Evolutionary conservation across 2,888 invertebrate genomes (phyloP), one percentile per base, ranked within the genome.

Genomic region (Cephus sareptanus): DNA sequence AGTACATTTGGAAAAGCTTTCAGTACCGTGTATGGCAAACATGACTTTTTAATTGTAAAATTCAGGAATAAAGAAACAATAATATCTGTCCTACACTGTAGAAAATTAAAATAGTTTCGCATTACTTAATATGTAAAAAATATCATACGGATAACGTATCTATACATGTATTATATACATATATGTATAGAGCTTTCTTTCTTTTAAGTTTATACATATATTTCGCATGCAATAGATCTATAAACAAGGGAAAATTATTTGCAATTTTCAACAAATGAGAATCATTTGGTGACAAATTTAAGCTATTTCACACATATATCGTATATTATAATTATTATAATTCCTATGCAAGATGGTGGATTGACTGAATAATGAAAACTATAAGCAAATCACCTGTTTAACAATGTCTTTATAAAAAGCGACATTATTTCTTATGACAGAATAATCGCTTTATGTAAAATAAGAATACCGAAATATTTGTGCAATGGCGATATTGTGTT

Each of bases 401-500:
- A 56, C 9, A 9, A 56, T 23, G 56, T 56, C 23, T 56, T 23
- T 56, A 56, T 56, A 56, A 56, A 56, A 56, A 23, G 23, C 0
- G 23, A 56, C 23, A 56, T 56, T 9, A 9, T 56, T 23, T 23
- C 56, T 56, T 2, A 23, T 23, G 40, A 23, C 40, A 56, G 23
- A 56, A 23, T 23, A 56, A 23, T 56, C 40, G 40, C 40, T 56
- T 56, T 56, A 56, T 56, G 23, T 23, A 23, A 56, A 23, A 23
- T 23, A 56, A 56, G 56, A 56, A 56, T 56, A 6, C 23, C 9
- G 56, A 56, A 56, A 56, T 23, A 1, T 56, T 56, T 56, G 56
- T 56, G 56, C 56, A 23, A 56, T 15, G 23, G 23, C 9, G 56
- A 56, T 71, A 74, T 80, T 74, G 77, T 70, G 35, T 78, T 74